Evolutionary conservation across 2,888 invertebrate genomes (phyloP), one percentile per base, ranked within the genome.

Genomic region (Pachydiplax longipennis): DNA sequence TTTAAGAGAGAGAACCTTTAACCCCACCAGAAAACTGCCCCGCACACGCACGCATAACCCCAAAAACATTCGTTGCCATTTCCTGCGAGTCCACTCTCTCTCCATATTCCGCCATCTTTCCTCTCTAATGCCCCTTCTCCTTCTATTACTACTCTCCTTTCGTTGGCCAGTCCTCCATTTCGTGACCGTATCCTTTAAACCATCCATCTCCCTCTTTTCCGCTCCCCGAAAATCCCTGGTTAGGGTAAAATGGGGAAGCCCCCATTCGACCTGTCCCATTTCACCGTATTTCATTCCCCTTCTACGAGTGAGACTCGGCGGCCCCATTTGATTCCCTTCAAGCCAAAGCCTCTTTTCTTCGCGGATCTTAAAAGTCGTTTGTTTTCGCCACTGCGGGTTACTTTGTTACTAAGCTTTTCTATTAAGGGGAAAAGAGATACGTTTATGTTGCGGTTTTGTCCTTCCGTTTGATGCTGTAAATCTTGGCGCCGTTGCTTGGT

Each of bases 21-120:
- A 2, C 65, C 65, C 22, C 22, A 6, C 83, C 83, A 31, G 58
- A 53, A 83, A 83, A 61, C 87, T 65, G 87, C 65, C 87, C 35
- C 61, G 10, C 83, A 53, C 83, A 83, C 87, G 87, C 87, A 65
- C 87, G 61, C 87, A 87, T 61, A 87, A 87, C 87, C 61, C 87
- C 40, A n/a, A 65, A 87, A 87, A 87, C 87, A 37, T 87, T 87
- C 87, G 61, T 65, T 58, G 87, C 87, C 87, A 87, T 87, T 87
- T 87, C 87, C 65, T 83, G 58, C 83, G 82, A 25, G 40, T n/a
- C 40, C 82, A 82, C 44, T 53, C n/a, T 53, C 31, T 31, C 18
- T 18, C n/a, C 25, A 22, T 12, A 48, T 31, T 37, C 87, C 58
- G 35, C 61, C 35, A 35, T 18, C 2, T 18, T 53, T 58, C 35